These are phyloP conservation scores for Catharus fuscescens DNA, from an alignment of 2,113 vertebrate species.

Conservation along the genomic window DNA sequence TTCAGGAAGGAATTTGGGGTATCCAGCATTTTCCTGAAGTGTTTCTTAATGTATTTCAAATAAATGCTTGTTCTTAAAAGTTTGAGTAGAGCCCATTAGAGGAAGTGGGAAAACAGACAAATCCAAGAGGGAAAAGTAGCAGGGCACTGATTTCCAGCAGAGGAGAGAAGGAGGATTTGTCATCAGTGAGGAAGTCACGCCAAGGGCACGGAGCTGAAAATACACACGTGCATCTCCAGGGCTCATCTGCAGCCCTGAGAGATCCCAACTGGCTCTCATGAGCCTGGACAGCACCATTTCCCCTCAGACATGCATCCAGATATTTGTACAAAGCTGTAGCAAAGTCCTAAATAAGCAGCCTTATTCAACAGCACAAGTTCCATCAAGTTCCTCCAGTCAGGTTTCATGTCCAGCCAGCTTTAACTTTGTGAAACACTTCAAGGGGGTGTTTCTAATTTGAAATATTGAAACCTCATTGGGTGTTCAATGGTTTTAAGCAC, in stretches of 20 bases:
- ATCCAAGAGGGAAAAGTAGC: not conserved
- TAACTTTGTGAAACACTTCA: rapidly evolving
- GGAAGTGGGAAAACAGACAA: not conserved
- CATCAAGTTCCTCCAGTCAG: not conserved
- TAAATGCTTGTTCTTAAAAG: not conserved
- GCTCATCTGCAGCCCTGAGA: conserved; percentile 61
- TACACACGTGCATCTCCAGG: conserved; percentile 12
- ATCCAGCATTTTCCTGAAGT: not conserved
- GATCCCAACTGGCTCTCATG: not conserved
- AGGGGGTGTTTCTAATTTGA: not conserved
- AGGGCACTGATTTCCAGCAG: not conserved
- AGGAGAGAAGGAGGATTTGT: conserved; percentile 28
- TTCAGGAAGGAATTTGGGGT: not conserved
- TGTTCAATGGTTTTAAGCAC: not conserved
- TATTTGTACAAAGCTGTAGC: conserved; percentile 25
- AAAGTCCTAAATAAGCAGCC: conserved; percentile 56
- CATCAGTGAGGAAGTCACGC: not conserved
- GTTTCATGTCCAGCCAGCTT: not conserved
- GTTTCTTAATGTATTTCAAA: not conserved
- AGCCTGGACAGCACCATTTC: conserved; percentile 39
- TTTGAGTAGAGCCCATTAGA: not conserved
- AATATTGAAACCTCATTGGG: not conserved
- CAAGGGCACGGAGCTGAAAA: conserved; percentile 54
- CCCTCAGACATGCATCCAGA: conserved; percentile 13
- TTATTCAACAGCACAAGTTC: not conserved